phyloP scores from a whole-genome alignment of 1,140 invertebrate species.

The Diabrotica virgifera region DNA sequence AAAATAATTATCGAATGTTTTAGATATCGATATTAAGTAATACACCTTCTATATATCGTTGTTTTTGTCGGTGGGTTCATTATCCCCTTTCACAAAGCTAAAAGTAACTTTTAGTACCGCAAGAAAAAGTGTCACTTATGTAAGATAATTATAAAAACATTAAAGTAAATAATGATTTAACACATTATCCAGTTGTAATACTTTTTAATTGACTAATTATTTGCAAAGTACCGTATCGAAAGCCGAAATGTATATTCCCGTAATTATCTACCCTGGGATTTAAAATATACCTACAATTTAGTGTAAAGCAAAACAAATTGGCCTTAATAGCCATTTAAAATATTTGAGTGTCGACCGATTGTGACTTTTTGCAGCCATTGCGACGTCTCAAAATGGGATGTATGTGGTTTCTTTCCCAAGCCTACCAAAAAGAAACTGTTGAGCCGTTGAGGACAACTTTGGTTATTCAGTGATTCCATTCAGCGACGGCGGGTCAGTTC shows the following conservation, averaged over 20 bases:
- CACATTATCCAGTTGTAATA: too few species aligned
- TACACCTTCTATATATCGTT: too few species aligned
- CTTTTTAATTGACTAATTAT: slow-evolving; percentile 13
- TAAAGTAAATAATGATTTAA: too few species aligned
- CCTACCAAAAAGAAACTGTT: slow-evolving; percentile 25
- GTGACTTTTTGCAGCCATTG: slow-evolving; percentile 27
- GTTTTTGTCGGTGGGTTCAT: too few species aligned
- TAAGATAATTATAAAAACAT: too few species aligned
- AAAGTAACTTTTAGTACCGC: too few species aligned
- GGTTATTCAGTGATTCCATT: slow-evolving; percentile 42
- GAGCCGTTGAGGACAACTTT: slow-evolving; percentile 33
- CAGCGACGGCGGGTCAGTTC: not conserved
- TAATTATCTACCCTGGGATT: slow-evolving; percentile 20
- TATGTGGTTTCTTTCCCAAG: slow-evolving; percentile 27
- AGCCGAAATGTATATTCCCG: slow-evolving; percentile 12
- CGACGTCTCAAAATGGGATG: slow-evolving; percentile 23
- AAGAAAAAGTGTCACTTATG: too few species aligned
- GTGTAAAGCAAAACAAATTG: slow-evolving; percentile 33
- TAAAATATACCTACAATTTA: slow-evolving; percentile 30
- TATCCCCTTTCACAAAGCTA: too few species aligned
- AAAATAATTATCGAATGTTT: too few species aligned
- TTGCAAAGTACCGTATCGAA: slow-evolving; percentile 24
- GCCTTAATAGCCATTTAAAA: slow-evolving; percentile 26
- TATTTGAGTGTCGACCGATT: slow-evolving; percentile 19
- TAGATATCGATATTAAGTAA: too few species aligned